Evolutionary conservation across 2,888 invertebrate species (phyloP).

Genomic region (Hetaerina titia): DNA sequence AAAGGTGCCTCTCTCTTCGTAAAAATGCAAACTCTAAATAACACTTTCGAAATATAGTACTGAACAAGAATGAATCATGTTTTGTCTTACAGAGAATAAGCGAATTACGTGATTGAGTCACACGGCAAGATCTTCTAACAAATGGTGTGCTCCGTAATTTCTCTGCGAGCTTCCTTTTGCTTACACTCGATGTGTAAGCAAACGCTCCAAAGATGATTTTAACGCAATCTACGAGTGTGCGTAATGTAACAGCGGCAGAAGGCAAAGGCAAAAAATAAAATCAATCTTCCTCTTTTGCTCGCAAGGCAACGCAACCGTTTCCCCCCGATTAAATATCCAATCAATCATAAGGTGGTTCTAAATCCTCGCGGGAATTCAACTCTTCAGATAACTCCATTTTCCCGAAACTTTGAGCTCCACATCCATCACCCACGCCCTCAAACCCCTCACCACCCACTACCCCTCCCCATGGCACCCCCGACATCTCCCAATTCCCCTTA

Average conservation of each 20-base stretch:
- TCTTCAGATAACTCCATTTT: neutral
- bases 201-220: too few species aligned
- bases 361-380: neutral
- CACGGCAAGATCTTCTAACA: too few species aligned
- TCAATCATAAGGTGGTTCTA: conserved; percentile 4
- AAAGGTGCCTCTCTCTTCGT: too few species aligned
- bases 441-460: neutral
- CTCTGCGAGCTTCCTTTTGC: too few species aligned
- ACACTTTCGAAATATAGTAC: too few species aligned
- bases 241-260: neutral
- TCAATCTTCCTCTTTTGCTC: neutral
- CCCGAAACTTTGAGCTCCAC: neutral
- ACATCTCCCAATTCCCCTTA: neutral
- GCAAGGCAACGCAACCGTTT: neutral
- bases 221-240: too few species aligned
- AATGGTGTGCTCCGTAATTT: too few species aligned
- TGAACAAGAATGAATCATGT: too few species aligned
- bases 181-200: too few species aligned
- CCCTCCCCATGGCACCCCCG: neutral
- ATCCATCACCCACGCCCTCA: neutral
- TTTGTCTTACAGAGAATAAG: too few species aligned
- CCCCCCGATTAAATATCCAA: neutral
- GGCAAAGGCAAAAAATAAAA: neutral
- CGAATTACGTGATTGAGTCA: too few species aligned
- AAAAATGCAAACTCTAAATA: too few species aligned